Evolutionary conservation across 2,888 invertebrate genomes (phyloP).

Genomic region (Elaeidobius kamerunicus): DNA sequence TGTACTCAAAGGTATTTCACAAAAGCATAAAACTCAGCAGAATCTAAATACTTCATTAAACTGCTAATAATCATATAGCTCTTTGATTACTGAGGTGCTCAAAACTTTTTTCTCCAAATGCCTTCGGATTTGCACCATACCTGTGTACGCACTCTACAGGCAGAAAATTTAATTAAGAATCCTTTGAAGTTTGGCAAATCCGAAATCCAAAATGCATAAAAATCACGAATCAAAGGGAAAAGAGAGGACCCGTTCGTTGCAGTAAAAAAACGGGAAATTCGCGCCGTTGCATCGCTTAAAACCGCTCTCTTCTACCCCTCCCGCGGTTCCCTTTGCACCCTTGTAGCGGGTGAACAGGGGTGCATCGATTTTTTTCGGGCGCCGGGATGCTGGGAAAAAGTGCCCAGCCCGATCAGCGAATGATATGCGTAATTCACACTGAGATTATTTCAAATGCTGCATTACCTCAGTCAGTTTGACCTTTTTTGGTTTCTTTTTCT

Average conservation of each 20-base stretch:
- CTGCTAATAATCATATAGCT: neutral
- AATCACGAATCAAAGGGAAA: conserved; percentile 23
- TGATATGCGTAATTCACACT: conserved; percentile 1
- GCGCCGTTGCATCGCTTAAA: conserved; percentile 25
- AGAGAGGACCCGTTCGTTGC: conserved; percentile 13
- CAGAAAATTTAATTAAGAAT: neutral
- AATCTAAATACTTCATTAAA: neutral
- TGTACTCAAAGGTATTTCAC: neutral
- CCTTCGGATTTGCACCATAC: no score
- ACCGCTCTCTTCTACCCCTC: conserved; percentile 1
- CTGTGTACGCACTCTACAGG: neutral
- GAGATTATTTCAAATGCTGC: no score
- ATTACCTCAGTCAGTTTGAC: no score
- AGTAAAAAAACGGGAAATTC: conserved; percentile 23
- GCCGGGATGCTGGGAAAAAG: conserved; percentile 18
- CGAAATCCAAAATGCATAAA: conserved; percentile 21
- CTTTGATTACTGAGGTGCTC: no score
- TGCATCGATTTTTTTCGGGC: conserved; percentile 18
- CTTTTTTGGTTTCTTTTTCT: no score
- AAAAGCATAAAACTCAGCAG: neutral
- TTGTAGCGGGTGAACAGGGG: neutral
- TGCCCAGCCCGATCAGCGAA: conserved; percentile 1
- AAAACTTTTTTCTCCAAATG: no score
- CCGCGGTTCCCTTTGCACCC: neutral
- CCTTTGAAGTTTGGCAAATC: neutral